Evolutionary conservation across 2,113 vertebrate species (phyloP).

Genomic region (Pseudopipra pipra): DNA sequence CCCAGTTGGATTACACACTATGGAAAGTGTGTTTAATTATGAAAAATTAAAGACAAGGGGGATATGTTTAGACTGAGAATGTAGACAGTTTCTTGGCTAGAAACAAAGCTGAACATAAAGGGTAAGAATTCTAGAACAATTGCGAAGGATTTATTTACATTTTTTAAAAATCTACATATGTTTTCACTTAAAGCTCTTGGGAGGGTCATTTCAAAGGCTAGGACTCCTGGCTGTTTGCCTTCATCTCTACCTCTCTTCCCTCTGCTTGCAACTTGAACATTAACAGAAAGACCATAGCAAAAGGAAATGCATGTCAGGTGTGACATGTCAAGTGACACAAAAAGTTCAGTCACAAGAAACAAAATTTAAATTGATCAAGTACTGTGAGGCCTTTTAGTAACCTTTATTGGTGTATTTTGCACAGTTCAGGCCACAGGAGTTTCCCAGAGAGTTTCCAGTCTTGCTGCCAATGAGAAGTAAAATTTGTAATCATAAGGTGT

Average conservation of each 20-base stretch:
- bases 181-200: slow-evolving; percentile 60
- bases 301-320: slow-evolving; percentile 46
- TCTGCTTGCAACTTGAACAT: neutral
- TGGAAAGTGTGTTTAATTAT: slow-evolving; percentile 70
- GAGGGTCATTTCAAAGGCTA: slow-evolving; percentile 56
- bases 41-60: slow-evolving; percentile 69
- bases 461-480: slow-evolving; percentile 37
- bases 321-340: slow-evolving; percentile 46
- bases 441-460: slow-evolving; percentile 16
- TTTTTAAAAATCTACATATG: slow-evolving; percentile 42
- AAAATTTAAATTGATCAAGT: neutral
- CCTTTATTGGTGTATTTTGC: slow-evolving; percentile 27
- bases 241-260: slow-evolving; percentile 22
- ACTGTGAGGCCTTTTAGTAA: neutral
- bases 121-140: neutral
- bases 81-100: slow-evolving; percentile 56
- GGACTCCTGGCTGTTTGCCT: slow-evolving; percentile 12
- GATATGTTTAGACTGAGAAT: slow-evolving; percentile 66
- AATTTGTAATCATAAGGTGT: neutral
- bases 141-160: slow-evolving; percentile 46
- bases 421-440: neutral
- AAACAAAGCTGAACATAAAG: slow-evolving; percentile 26
- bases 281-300: slow-evolving; percentile 20
- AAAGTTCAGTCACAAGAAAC: slow-evolving; percentile 40
- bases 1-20: slow-evolving; percentile 37